Evolutionary conservation across 2,888 invertebrate genomes (phyloP), one percentile per base, ranked within the genome.

Genomic region (Lasioglossum villosulum): DNA sequence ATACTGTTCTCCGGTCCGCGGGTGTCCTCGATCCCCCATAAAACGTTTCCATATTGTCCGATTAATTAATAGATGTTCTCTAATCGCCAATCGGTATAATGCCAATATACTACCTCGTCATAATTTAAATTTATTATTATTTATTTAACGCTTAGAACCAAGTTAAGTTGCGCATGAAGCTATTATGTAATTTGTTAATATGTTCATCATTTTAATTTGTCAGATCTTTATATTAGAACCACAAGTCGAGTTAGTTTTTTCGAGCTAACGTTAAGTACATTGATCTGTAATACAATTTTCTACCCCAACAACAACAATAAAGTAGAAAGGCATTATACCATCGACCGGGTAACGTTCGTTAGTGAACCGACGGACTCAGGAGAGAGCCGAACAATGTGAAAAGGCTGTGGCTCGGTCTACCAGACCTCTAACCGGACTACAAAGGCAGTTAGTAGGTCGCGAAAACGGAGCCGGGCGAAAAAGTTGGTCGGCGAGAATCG

Each of bases 1-100:
- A 84, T 86, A 84, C 86, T 81, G 84, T 78, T 68, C 42, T 37
- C 39, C 52, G 34, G 48, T 78, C 72, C 66, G 45, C 78, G 70
- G 70, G 42, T 78, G 75, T 75, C 72, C 84, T 71, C 78, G 45
- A 68, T 52, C 14, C 27, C 59, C 42, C 23, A 23, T 23, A 23
- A 23, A 52, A 52, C 48, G 8, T 52, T 52, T 52, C 48, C 48
- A 52, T 23, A 52, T 23, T 23, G 48, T 52, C 48, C 48, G 2
- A 52, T 23, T 8, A 52, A 52, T 52, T 52, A 52, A 52, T 23
- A 52, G 23, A 52, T 8, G 48, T 8, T 23, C 48, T 23, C 48
- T 19, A 19, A 48, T 48, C 2, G 19, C 2, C 19, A 6, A 6
- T 19, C 48, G 2, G 23, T 48, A 2, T 23, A 48, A 48, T 48